Evolutionary conservation across 2,797 vertebrate genomes (phyloP).

Genomic region (Champsocephalus gunnari): DNA sequence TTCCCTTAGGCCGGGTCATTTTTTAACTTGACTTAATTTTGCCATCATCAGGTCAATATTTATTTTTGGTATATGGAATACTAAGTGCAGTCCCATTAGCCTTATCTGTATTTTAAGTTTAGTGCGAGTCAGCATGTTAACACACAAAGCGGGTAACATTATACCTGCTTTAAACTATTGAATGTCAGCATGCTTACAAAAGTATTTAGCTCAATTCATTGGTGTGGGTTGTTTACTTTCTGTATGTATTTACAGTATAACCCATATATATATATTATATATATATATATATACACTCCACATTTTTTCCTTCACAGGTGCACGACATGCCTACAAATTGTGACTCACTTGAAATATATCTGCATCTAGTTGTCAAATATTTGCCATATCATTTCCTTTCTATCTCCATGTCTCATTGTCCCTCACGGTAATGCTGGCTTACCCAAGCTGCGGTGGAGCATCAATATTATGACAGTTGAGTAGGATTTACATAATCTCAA

Average conservation of each 20-base stretch:
- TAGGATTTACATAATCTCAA: conserved; percentile 17
- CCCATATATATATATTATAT: too few species aligned
- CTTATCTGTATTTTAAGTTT: not conserved
- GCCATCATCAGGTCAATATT: not conserved
- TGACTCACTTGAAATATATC: conserved; percentile 14
- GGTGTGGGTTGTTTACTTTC: too few species aligned
- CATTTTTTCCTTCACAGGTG: not conserved
- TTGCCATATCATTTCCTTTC: not conserved
- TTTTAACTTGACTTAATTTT: too few species aligned
- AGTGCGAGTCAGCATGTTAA: not conserved
- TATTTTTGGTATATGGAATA: too few species aligned
- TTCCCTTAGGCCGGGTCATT: not conserved
- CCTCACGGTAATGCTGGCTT: conserved; percentile 12
- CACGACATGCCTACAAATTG: not conserved
- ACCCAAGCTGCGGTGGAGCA: not conserved
- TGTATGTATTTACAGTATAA: not conserved
- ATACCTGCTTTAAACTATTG: not conserved
- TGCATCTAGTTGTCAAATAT: conserved; percentile 2
- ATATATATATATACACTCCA: too few species aligned
- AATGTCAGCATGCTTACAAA: too few species aligned
- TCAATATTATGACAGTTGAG: conserved; percentile 8
- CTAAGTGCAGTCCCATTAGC: too few species aligned
- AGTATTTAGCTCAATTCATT: not conserved
- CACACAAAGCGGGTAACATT: not conserved
- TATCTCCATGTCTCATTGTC: not conserved